These are phyloP conservation scores for Pheosia tremula DNA, from an alignment of 2,888 invertebrate genomes.

Conservation along the genomic window DNA sequence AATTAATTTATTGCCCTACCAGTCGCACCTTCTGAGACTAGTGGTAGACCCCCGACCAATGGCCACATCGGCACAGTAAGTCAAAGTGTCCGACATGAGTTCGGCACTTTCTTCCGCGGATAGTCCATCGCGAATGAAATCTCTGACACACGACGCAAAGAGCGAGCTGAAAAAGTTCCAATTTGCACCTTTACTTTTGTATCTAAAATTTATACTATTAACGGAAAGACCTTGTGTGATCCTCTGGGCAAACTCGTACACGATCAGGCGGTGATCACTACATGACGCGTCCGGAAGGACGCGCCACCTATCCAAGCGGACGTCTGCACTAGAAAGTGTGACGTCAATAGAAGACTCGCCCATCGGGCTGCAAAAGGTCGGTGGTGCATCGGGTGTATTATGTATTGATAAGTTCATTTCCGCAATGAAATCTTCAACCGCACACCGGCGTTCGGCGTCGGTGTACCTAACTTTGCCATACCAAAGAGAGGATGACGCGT, in stretches of 20 bases:
- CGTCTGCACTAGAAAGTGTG: conserved; percentile 45
- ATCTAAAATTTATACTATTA: not conserved
- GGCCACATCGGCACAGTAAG: conserved; percentile 1
- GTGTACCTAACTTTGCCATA: not conserved
- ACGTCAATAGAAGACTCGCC: conserved; percentile 3
- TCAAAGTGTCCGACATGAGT: conserved; percentile 30
- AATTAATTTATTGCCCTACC: not conserved
- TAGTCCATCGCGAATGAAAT: not conserved
- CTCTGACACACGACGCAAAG: not conserved
- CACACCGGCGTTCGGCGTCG: not conserved
- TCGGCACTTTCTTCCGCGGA: conserved; percentile 40
- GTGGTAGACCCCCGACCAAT: not conserved
- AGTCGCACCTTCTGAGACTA: not conserved
- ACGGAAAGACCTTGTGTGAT: not conserved
- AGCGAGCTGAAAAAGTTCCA: conserved; percentile 9
- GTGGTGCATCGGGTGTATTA: conserved; percentile 1
- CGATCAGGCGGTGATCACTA: not conserved
- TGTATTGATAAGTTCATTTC: not conserved
- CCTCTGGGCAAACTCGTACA: not conserved
- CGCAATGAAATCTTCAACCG: not conserved
- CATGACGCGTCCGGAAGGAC: conserved; percentile 28
- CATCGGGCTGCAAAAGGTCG: not conserved
- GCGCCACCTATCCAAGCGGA: conserved; percentile 27
- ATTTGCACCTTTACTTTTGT: not conserved
- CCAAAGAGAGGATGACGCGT: not conserved